phyloP scores from a whole-genome alignment of 2,888 invertebrate genomes.

The Caenorhabditis angaria region DNA sequence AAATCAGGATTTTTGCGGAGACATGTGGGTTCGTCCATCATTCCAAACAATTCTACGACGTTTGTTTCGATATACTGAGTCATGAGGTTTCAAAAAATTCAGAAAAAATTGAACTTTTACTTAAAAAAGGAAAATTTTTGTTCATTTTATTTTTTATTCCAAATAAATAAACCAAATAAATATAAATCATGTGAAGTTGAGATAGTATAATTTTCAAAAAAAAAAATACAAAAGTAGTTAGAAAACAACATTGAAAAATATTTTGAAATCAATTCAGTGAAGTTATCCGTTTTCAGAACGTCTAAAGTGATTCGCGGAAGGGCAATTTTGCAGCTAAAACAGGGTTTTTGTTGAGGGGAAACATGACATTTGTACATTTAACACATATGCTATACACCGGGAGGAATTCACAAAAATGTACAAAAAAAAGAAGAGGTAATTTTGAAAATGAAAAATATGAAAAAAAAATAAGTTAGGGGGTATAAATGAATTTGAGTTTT shows the following conservation, averaged over 20 bases:
- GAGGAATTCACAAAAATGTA: constrained; percentile 12
- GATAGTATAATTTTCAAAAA: too few species aligned
- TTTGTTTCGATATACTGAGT: too few species aligned
- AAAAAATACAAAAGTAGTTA: too few species aligned
- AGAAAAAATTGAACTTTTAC: neutral
- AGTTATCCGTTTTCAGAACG: constrained; percentile 37
- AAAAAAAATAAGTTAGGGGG: constrained; percentile 24
- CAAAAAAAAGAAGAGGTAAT: constrained; percentile 24
- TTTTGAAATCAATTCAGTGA: constrained; percentile 1
- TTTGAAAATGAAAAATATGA: constrained; percentile 5
- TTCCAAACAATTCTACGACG: too few species aligned
- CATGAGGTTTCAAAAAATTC: too few species aligned
- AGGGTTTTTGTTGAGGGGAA: neutral
- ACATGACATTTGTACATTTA: neutral
- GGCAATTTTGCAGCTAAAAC: constrained; percentile 18
- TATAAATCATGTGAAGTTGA: neutral
- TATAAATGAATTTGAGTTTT: neutral
- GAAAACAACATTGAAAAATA: neutral
- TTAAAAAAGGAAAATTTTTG: too few species aligned
- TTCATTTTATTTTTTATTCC: neutral
- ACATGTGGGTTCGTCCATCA: too few species aligned
- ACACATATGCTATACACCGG: constrained; percentile 3
- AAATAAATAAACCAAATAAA: constrained; percentile 1
- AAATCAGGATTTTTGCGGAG: too few species aligned
- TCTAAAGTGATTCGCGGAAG: constrained; percentile 44